Percentiles rank a stretch among this genome's conserved stretches.
Conservation (phyloP, 2,888 invertebrate genomes). For the Leucophora obtusa region DNA sequence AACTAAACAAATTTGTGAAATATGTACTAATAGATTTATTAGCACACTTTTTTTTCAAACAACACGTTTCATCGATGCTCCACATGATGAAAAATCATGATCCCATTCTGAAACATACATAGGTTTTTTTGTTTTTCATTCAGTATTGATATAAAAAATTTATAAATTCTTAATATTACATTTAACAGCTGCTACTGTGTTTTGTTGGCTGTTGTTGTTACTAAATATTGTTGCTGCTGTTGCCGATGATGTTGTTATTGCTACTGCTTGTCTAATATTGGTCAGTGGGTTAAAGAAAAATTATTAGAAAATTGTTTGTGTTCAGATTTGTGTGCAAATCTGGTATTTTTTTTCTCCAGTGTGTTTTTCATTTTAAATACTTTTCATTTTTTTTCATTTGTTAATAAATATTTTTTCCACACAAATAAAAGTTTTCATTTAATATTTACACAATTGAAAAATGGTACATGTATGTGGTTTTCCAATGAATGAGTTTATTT, state of each 20-base stretch:
- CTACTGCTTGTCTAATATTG: slow-evolving; percentile 42
- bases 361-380: slow-evolving; percentile 27
- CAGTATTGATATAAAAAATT: neutral
- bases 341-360: slow-evolving; percentile 22
- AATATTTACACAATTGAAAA: slow-evolving; percentile 39
- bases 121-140: neutral
- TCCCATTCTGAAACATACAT: slow-evolving; percentile 2
- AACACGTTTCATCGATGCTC: neutral
- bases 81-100: neutral
- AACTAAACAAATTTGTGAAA: slow-evolving; percentile 31
- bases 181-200: neutral
- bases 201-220: neutral
- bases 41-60: slow-evolving; percentile 37
- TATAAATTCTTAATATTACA: slow-evolving; percentile 1
- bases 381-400: slow-evolving; percentile 39
- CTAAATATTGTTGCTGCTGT: neutral
- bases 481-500: slow-evolving; percentile 2
- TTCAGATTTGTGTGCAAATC: slow-evolving; percentile 22
- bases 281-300: slow-evolving; percentile 56
- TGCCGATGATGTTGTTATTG: slow-evolving; percentile 1
- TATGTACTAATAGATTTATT: slow-evolving; percentile 46
- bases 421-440: slow-evolving; percentile 47
- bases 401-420: slow-evolving; percentile 48
- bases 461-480: neutral
- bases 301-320: neutral